phyloP scores from a whole-genome alignment of 1,140 invertebrate genomes.

The Anastatus disparis region DNA sequence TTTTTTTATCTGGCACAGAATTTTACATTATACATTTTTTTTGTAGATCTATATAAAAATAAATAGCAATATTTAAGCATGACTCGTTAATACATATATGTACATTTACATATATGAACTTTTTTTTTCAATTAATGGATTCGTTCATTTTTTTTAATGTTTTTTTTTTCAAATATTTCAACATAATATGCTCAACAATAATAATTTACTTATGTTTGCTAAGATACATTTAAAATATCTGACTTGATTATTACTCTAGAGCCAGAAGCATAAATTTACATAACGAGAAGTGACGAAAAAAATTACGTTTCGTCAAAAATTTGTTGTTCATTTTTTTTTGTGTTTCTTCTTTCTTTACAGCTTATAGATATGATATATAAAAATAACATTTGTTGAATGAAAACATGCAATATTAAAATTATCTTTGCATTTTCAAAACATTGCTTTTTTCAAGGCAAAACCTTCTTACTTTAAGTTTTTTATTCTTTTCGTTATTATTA shows the following conservation, averaged over 20 bases:
- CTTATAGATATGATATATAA: neutral
- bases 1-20: conserved; percentile 56
- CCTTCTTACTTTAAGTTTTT: neutral
- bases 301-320: neutral
- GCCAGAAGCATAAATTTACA: conserved; percentile 8
- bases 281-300: neutral
- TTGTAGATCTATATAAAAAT: conserved; percentile 61
- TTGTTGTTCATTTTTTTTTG: neutral
- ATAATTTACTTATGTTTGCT: neutral
- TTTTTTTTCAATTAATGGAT: conserved; percentile 22
- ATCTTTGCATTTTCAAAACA: neutral
- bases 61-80: conserved; percentile 54
- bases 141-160: too few species aligned
- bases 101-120: conserved; percentile 24
- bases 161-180: too few species aligned
- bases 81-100: conserved; percentile 31
- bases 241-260: neutral
- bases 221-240: conserved; percentile 5
- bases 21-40: conserved; percentile 48
- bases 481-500: neutral
- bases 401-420: neutral
- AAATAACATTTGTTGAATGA: conserved; percentile 6
- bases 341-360: neutral
- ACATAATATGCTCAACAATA: too few species aligned
- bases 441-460: neutral